Evolutionary conservation across 2,888 invertebrate genomes (phyloP).

Genomic region (Neoaliturus tenellus): DNA sequence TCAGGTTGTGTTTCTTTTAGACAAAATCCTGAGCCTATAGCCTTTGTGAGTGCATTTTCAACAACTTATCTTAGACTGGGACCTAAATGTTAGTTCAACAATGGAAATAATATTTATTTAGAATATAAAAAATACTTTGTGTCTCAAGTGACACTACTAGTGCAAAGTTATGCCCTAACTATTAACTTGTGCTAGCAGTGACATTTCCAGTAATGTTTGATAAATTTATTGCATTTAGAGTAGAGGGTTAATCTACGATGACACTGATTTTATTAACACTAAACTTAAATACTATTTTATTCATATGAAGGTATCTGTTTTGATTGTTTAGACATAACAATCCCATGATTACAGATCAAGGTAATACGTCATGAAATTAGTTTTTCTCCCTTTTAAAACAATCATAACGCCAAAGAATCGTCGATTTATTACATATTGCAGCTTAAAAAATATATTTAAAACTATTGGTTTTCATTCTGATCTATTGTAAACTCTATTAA

Average conservation of each 20-base stretch:
- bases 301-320: slow-evolving; percentile 34
- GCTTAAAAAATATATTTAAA: too few species aligned
- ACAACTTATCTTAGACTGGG: too few species aligned
- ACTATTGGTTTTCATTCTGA: too few species aligned
- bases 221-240: neutral
- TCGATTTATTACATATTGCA: too few species aligned
- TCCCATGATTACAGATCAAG: neutral
- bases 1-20: too few species aligned
- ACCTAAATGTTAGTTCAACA: too few species aligned
- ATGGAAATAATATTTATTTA: neutral
- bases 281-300: slow-evolving; percentile 21
- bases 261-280: slow-evolving; percentile 39
- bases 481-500: too few species aligned
- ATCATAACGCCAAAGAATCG: too few species aligned
- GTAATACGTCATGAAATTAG: too few species aligned
- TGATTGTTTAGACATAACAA: neutral
- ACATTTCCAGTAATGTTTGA: neutral
- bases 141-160: neutral
- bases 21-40: too few species aligned
- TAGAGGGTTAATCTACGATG: neutral
- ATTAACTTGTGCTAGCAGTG: slow-evolving; percentile 26
- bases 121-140: neutral
- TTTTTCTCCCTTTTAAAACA: too few species aligned
- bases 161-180: slow-evolving; percentile 11
- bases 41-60: too few species aligned